Percentiles rank a stretch among this genome's conserved stretches.
Conservation (phyloP, 2,113 vertebrate genomes). For the Tiliqua scincoides region DNA sequence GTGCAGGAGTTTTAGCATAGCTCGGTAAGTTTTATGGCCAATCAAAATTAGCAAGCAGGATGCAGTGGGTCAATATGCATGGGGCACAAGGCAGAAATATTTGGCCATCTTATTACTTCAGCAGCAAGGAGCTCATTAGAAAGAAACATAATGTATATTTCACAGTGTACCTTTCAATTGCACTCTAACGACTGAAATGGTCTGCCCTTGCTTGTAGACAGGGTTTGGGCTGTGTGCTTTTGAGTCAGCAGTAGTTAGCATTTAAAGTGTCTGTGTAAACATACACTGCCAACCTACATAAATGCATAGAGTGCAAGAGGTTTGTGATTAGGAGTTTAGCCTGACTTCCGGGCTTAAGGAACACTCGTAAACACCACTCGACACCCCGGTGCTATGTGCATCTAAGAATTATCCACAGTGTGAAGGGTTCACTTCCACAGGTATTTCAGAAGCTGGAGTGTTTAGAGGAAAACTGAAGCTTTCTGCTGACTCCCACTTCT, state of each 20-base stretch:
- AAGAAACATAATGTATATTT: constrained; percentile 8
- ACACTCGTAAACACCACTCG: constrained; percentile 35
- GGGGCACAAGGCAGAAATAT: too few species aligned
- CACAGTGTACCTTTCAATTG: constrained; percentile 30
- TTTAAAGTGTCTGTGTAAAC: constrained; percentile 53
- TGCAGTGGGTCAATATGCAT: neutral
- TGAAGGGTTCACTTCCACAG: constrained; percentile 25
- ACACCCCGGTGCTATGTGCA: neutral
- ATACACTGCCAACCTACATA: constrained; percentile 63
- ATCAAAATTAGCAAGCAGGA: neutral
- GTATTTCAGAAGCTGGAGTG: neutral
- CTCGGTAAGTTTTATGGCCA: neutral
- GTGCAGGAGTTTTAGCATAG: neutral
- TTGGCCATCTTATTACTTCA: neutral
- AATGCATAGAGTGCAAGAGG: constrained; percentile 49
- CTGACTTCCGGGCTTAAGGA: constrained; percentile 43
- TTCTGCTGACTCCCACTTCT: too few species aligned
- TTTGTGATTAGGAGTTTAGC: constrained; percentile 57
- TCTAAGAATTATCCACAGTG: constrained; percentile 43
- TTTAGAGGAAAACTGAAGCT: too few species aligned
- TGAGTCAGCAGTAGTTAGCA: constrained; percentile 56
- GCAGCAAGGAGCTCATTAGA: constrained; percentile 25
- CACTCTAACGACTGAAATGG: constrained; percentile 5
- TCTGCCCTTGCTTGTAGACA: constrained; percentile 33
- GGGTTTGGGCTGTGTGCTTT: constrained; percentile 29